These are phyloP conservation scores for Metacarcinus magister DNA, from an alignment of 2,888 invertebrate genomes.

Conservation along the genomic window DNA sequence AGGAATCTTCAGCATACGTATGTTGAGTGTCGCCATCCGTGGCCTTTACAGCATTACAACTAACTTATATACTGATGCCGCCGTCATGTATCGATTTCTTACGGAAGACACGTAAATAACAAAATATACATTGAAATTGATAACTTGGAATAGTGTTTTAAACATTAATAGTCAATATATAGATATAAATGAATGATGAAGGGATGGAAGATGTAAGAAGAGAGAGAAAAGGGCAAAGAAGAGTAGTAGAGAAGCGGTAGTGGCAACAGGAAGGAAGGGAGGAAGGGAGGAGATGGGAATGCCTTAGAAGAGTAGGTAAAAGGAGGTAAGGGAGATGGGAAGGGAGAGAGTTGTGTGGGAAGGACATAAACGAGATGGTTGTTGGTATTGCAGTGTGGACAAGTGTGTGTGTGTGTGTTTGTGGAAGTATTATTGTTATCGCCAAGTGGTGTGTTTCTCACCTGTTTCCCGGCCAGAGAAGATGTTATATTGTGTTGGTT, in stretches of 20 bases:
- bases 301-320: neutral
- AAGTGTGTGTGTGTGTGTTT: slow-evolving; percentile 66
- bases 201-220: neutral
- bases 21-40: no score
- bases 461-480: neutral
- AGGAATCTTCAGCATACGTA: no score
- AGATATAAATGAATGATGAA: neutral
- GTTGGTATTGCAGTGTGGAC: slow-evolving; percentile 52
- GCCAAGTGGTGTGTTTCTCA: slow-evolving; percentile 10
- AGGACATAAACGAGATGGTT: neutral
- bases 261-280: neutral
- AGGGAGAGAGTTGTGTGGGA: slow-evolving; percentile 22
- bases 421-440: slow-evolving; percentile 55
- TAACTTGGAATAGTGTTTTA: no score
- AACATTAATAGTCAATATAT: neutral
- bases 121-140: no score
- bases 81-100: no score
- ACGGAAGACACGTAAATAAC: no score
- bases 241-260: neutral
- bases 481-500: neutral
- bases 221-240: neutral
- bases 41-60: no score
- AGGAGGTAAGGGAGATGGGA: neutral
- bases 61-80: no score
- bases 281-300: neutral